Evolutionary conservation across 2,797 vertebrate genomes (phyloP).

Genomic region (Cetoscarus ocellatus): DNA sequence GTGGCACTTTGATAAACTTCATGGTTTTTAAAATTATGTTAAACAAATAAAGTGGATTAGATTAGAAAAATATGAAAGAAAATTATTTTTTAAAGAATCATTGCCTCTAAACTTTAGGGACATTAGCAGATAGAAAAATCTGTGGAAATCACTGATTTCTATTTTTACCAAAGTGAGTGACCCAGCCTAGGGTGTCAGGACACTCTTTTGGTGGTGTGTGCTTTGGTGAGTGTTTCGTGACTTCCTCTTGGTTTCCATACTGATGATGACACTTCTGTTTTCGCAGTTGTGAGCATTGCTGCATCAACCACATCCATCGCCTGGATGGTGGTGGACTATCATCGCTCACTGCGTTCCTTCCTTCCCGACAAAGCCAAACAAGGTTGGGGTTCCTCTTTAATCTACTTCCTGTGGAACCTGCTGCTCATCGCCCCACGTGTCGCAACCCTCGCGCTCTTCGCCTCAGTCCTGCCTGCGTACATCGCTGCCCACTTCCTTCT

Average conservation of each 20-base stretch:
- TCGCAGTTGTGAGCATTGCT: constrained; percentile 87
- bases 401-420: constrained; percentile 97
- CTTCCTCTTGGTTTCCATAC: constrained; percentile 17
- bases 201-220: not conserved
- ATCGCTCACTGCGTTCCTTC: constrained; percentile 93
- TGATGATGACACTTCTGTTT: constrained; percentile 25
- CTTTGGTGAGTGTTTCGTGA: not conserved
- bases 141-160: no score
- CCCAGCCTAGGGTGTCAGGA: not conserved
- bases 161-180: not conserved
- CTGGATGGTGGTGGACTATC: constrained; percentile 96
- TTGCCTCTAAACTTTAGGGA: no score
- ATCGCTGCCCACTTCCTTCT: constrained; percentile 85
- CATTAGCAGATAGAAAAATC: no score
- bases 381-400: constrained; percentile 78
- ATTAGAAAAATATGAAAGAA: no score
- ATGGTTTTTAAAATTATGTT: no score
- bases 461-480: constrained; percentile 82
- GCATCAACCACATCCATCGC: constrained; percentile 89
- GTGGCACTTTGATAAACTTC: no score
- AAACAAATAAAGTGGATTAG: no score
- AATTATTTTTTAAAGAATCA: no score
- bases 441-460: constrained; percentile 86
- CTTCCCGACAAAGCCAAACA: constrained; percentile 88
- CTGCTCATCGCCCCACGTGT: constrained; percentile 91